Percentiles rank a stretch among this genome's conserved stretches.
phyloP scores from a whole-genome alignment of 2,797 vertebrate genomes.

The Coluber constrictor region DNA sequence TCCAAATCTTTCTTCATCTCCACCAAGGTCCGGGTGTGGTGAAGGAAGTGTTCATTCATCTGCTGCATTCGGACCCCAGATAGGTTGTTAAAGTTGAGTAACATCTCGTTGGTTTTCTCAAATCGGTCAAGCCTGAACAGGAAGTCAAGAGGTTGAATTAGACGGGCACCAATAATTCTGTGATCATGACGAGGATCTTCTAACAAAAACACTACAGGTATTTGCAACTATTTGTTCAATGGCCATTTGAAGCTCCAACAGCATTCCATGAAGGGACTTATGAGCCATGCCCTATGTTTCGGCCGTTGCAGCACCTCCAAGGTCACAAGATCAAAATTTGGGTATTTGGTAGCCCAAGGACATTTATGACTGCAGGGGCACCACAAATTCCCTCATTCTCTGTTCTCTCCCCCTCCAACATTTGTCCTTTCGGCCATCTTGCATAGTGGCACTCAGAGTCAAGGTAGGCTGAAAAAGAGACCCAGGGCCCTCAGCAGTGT shows the following conservation, averaged over 20 bases:
- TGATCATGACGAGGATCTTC: background rate
- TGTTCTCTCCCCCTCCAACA: background rate
- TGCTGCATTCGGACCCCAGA: constrained; percentile 89
- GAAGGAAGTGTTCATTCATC: constrained; percentile 91
- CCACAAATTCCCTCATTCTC: background rate
- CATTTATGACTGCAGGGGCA: background rate
- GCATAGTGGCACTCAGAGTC: background rate
- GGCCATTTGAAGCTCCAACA: background rate
- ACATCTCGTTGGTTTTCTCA: constrained; percentile 98
- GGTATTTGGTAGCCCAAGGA: background rate
- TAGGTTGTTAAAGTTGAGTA: constrained; percentile 95
- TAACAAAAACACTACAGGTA: background rate
- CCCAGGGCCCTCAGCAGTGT: no score
- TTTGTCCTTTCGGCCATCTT: background rate
- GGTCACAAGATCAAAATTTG: background rate
- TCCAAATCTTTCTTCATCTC: constrained; percentile 98
- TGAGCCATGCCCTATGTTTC: background rate
- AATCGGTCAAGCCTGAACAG: constrained; percentile 89
- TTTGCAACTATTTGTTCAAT: background rate
- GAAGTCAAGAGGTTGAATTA: background rate
- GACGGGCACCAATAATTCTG: background rate
- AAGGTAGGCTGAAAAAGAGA: background rate
- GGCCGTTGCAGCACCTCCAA: background rate
- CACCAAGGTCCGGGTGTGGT: constrained; percentile 88
- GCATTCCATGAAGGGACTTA: background rate